A percentile compares a stretch with the other conserved stretches of the same genome.
These are phyloP conservation scores for Proterorhinus semilunaris DNA, from an alignment of 2,113 vertebrate species.

Conservation along the genomic window DNA sequence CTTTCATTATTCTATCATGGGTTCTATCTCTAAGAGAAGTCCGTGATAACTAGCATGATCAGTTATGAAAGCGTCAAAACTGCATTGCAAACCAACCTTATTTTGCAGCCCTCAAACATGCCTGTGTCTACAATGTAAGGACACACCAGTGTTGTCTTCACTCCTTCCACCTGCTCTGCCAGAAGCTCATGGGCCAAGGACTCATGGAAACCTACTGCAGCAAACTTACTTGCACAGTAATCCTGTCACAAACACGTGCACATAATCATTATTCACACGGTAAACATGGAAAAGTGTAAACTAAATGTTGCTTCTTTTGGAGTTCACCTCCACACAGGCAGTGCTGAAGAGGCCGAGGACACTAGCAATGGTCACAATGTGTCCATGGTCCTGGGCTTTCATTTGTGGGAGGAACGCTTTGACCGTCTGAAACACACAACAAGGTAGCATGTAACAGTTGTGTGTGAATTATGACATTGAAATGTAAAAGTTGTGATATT, in stretches of 20 bases:
- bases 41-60: neutral
- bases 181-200: conserved; percentile 72
- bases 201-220: conserved; percentile 73
- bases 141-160: conserved; percentile 71
- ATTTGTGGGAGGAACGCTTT: conserved; percentile 69
- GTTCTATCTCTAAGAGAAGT: too few relatives aligned
- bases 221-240: conserved; percentile 76
- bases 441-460: neutral
- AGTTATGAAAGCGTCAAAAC: neutral
- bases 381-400: conserved; percentile 55
- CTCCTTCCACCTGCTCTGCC: conserved; percentile 61
- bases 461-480: conserved; percentile 12
- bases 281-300: neutral
- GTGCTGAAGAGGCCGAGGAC: conserved; percentile 62
- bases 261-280: neutral
- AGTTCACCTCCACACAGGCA: conserved; percentile 60
- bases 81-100: conserved; percentile 44
- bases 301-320: neutral
- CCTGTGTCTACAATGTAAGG: conserved; percentile 70
- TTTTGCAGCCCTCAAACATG: conserved; percentile 69
- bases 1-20: too few relatives aligned
- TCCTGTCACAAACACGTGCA: conserved; percentile 51
- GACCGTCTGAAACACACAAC: conserved; percentile 48
- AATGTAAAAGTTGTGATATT: too few relatives aligned
- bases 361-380: conserved; percentile 65